Conservation (phyloP, 2,113 vertebrate species). For the Microtus montanus region DNA sequence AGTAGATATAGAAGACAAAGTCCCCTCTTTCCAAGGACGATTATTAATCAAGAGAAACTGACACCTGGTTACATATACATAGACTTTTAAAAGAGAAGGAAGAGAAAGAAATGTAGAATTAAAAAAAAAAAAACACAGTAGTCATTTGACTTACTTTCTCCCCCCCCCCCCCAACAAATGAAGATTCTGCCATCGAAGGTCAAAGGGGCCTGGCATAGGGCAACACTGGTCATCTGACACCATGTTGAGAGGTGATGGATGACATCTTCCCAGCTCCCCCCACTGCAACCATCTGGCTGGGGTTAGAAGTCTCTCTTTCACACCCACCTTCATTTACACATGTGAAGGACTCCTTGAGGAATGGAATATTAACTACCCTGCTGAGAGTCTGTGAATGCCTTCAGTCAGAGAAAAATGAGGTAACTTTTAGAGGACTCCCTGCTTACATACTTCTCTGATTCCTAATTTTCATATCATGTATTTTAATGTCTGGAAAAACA, state of each 20-base stretch:
- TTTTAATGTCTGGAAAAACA: constrained; percentile 71
- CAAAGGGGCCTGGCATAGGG: constrained; percentile 27
- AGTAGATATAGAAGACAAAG: constrained; percentile 13
- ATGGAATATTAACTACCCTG: not conserved
- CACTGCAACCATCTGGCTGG: constrained; percentile 47
- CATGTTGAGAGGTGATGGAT: constrained; percentile 55
- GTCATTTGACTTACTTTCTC: not conserved
- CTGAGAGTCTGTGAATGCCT: constrained; percentile 33
- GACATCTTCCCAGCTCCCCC: not conserved
- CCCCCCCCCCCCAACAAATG: constrained; percentile 48
- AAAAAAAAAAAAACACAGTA: not conserved
- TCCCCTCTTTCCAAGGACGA: not conserved
- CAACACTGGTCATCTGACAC: constrained; percentile 41
- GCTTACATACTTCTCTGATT: constrained; percentile 3
- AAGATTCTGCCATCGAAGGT: constrained; percentile 6
- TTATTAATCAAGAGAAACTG: not conserved
- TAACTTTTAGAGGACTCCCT: constrained; percentile 51
- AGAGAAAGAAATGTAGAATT: not conserved
- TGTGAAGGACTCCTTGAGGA: constrained; percentile 57
- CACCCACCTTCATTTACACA: constrained; percentile 51
- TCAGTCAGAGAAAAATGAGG: not conserved
- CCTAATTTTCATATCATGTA: constrained; percentile 61
- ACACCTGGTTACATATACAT: not conserved
- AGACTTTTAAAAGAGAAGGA: not conserved
- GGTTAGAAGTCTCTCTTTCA: constrained; percentile 40